Base-by-base conservation (phyloP, 2,797 vertebrate genomes). In the Microhierax caerulescens region DNA sequence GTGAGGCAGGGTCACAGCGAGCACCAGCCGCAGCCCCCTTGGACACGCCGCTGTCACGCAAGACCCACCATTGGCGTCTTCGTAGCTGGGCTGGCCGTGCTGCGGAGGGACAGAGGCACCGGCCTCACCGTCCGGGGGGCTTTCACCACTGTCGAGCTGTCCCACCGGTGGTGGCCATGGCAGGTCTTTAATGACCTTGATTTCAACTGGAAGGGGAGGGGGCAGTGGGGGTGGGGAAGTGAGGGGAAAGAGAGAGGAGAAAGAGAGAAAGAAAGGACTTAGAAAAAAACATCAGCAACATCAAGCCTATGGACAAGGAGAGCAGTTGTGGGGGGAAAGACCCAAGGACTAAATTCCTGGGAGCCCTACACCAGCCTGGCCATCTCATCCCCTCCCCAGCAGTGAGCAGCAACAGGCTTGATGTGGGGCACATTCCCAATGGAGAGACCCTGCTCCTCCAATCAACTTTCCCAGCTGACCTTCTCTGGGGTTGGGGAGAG, bases 151-250 rank as follows among this genome's bases (percentile, higher is more conserved):
- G 98, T 99, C 99, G 94, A 99, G 99, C 98, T 99, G 99, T 98
- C 99, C 99, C 80, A 99, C 99, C 1, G 99, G 99, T 11, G 99
- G 99, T 88, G 99, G 99, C 99, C 99, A 99, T 41, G 99, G 99
- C 97, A 99, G 98, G 98, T 99, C 99, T 99, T 99, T 99, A 98
- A 99, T 99, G 98, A 99, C 99, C 99, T 99, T 99, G 98, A 99
- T 99, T 98, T 99, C 99, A 98, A 99, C 99, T 99, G 98, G 98
- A 98, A 93, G 96, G 79, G 77, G 80, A 90, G 73, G 90, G 70
- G 73, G 68, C 41, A 8, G 24, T 30, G 57, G 59, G 91, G 57
- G 87, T 41, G 24, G 43, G 54, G 93, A 96, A 77, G 41, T 43
- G 41, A 43, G 83, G 41, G 94, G 82, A 95, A 81, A 79, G 57